Percentiles rank a stretch among this genome's conserved stretches.
These are phyloP conservation scores for Drosophila multiciliata DNA, from an alignment of 2,888 invertebrate species.

Conservation along the genomic window DNA sequence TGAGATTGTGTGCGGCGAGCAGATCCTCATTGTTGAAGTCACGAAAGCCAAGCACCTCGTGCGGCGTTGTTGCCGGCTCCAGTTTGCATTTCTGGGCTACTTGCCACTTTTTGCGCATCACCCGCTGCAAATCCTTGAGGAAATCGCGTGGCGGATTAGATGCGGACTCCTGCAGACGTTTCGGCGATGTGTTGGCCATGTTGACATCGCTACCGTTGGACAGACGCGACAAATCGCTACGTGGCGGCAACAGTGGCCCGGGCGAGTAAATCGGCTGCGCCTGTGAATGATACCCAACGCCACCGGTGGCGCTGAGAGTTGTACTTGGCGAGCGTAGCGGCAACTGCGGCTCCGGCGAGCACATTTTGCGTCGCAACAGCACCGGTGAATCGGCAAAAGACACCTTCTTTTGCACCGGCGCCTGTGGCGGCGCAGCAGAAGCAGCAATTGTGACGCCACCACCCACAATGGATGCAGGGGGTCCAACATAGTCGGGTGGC, in stretches of 20 bases:
- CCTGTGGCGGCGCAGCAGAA: slow-evolving; percentile 42
- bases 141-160: slow-evolving; percentile 93
- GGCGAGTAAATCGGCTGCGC: slow-evolving; percentile 73
- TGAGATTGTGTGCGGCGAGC: slow-evolving; percentile 81
- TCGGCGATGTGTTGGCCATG: slow-evolving; percentile 90
- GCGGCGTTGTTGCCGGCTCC: slow-evolving; percentile 94
- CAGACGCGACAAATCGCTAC: slow-evolving; percentile 90
- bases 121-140: slow-evolving; percentile 94
- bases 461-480: slow-evolving; percentile 23
- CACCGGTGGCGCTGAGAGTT: slow-evolving; percentile 35
- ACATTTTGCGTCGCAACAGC: slow-evolving; percentile 84
- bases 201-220: slow-evolving; percentile 83
- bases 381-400: slow-evolving; percentile 85
- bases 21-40: slow-evolving; percentile 89
- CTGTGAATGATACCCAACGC: slow-evolving; percentile 16
- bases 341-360: slow-evolving; percentile 83
- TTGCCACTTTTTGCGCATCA: slow-evolving; percentile 97
- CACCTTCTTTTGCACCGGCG: slow-evolving; percentile 81
- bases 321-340: slow-evolving; percentile 74
- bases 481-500: slow-evolving; percentile 84
- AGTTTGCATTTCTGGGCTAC: slow-evolving; percentile 96
- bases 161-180: slow-evolving; percentile 90
- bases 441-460: not conserved
- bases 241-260: slow-evolving; percentile 89
- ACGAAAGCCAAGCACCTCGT: slow-evolving; percentile 95